Conservation (phyloP, 2,797 vertebrate species). For the Microctenopoma lineatum region DNA sequence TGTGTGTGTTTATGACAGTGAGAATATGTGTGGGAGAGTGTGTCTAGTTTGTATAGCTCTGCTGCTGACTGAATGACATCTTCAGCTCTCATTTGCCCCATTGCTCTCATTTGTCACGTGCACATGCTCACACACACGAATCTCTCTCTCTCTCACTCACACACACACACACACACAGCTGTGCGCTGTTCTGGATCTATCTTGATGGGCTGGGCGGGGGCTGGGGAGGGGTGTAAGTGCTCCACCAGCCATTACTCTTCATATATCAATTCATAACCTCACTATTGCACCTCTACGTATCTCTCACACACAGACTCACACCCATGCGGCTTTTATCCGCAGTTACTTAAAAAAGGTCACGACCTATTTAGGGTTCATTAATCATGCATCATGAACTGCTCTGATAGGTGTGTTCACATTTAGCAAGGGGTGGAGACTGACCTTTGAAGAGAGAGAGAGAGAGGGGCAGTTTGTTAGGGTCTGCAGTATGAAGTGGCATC, state of each 20-base stretch:
- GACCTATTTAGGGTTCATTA: slow-evolving; percentile 71
- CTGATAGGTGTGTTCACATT: slow-evolving; percentile 65
- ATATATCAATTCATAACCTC: slow-evolving; percentile 60
- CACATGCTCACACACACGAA: slow-evolving; percentile 12
- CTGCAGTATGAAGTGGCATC: slow-evolving; percentile 19
- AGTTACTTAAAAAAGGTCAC: slow-evolving; percentile 63
- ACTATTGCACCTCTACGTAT: slow-evolving; percentile 56
- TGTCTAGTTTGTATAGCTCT: slow-evolving; percentile 43
- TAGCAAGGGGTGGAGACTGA: slow-evolving; percentile 58
- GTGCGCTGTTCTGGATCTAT: slow-evolving; percentile 43
- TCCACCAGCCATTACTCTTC: slow-evolving; percentile 62
- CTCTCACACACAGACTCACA: slow-evolving; percentile 8
- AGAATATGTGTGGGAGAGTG: slow-evolving; percentile 26
- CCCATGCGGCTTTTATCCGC: slow-evolving; percentile 46
- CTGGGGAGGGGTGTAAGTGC: slow-evolving; percentile 46
- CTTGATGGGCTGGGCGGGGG: slow-evolving; percentile 57
- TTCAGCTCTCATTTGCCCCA: slow-evolving; percentile 57
- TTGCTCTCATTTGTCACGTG: slow-evolving; percentile 65
- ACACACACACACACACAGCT: slow-evolving; percentile 1
- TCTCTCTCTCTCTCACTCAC: background rate
- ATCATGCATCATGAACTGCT: slow-evolving; percentile 53
- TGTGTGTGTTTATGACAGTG: slow-evolving; percentile 12
- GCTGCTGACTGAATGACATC: slow-evolving; percentile 60
- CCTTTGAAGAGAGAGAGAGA: slow-evolving; percentile 56
- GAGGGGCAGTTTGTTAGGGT: background rate